Conservation (phyloP, 2,888 invertebrate genomes). For the Prenolepis imparis region DNA sequence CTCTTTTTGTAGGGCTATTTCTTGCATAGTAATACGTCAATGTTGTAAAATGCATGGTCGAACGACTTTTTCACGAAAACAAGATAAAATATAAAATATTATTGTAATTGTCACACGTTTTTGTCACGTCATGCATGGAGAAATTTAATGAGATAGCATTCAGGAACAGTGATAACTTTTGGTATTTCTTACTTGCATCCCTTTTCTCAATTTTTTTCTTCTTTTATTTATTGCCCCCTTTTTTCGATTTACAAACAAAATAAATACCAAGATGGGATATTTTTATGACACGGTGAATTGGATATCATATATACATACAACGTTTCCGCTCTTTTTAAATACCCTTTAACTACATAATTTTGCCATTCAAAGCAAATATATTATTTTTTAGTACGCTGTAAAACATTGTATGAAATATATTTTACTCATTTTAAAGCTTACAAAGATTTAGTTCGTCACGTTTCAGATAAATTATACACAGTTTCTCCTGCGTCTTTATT, state of each 20-base stretch:
- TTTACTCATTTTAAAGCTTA: background rate
- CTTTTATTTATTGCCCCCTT: background rate
- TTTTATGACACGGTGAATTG: background rate
- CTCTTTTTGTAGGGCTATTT: background rate
- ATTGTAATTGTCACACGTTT: background rate
- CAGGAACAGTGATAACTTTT: background rate
- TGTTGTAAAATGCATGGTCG: background rate
- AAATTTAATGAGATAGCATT: background rate
- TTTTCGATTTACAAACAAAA: background rate
- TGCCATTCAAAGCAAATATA: background rate
- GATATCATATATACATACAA: background rate
- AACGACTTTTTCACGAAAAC: background rate
- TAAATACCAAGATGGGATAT: background rate
- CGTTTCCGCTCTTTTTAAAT: background rate
- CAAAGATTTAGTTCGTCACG: background rate
- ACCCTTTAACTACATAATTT: background rate
- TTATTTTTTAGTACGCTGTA: background rate
- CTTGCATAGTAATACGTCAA: background rate
- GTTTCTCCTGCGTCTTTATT: background rate
- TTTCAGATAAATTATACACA: background rate
- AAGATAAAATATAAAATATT: background rate
- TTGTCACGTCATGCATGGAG: background rate
- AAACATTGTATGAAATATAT: background rate
- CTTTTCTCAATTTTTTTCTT: background rate
- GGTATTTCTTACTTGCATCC: background rate